phyloP scores from a whole-genome alignment of 2,888 invertebrate genomes.

The Agriopis aurantiaria region DNA sequence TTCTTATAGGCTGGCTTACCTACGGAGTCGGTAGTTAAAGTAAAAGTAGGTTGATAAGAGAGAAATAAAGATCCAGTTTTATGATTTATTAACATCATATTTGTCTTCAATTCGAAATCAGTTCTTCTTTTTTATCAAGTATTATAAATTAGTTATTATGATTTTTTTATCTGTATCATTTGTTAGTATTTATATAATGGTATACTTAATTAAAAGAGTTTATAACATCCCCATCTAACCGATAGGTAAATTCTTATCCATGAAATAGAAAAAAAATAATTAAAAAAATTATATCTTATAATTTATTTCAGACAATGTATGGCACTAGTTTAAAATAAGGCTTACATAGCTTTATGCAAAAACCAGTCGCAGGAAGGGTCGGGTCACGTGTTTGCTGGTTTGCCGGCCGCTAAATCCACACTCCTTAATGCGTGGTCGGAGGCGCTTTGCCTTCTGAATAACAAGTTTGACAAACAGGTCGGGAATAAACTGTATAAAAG shows the following conservation, averaged over 20 bases:
- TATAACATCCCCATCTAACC: too few relatives aligned
- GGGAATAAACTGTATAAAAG: slow-evolving; percentile 39
- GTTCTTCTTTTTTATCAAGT: background rate
- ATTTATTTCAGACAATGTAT: too few relatives aligned
- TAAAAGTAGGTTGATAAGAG: slow-evolving; percentile 52
- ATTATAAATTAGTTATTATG: too few relatives aligned
- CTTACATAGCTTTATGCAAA: background rate
- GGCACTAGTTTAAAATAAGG: background rate
- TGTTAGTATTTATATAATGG: too few relatives aligned
- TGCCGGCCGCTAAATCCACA: slow-evolving; percentile 18
- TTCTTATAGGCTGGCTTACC: background rate
- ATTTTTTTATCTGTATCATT: too few relatives aligned
- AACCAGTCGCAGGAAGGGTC: slow-evolving; percentile 6
- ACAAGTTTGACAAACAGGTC: slow-evolving; percentile 41
- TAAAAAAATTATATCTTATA: too few relatives aligned
- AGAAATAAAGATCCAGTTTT: slow-evolving; percentile 23
- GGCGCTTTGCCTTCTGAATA: slow-evolving; percentile 34
- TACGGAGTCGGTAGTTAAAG: slow-evolving; percentile 33
- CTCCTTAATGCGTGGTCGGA: slow-evolving; percentile 11
- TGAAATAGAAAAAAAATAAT: too few relatives aligned
- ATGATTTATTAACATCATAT: slow-evolving; percentile 41
- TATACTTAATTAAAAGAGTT: too few relatives aligned
- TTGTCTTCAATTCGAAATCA: background rate
- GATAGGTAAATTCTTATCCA: too few relatives aligned
- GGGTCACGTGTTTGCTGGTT: slow-evolving; percentile 1